Base-by-base conservation (phyloP, 2,888 invertebrate genomes). In the Dryocosmus kuriphilus region DNA sequence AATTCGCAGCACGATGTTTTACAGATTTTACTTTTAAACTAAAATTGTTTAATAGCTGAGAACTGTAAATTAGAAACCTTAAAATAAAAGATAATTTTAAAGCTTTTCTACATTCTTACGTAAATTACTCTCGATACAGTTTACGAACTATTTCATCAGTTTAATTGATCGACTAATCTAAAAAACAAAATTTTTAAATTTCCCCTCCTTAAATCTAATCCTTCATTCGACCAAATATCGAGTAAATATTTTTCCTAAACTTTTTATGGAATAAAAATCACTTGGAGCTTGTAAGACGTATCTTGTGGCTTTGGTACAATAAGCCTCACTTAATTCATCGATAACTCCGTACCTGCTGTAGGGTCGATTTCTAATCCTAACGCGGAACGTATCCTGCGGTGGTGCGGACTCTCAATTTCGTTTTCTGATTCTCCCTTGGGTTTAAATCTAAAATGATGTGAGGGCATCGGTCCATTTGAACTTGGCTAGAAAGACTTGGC, bases 401-500 rank as follows among this genome's bases (percentile, higher is more conserved):
- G 46, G 19, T 27, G 46, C 27, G 19, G 46, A 71, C 51, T 51
- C 51, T 71, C 30, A 30, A 71, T 51, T 71, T 71, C 30, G 46
- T 51, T 51, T 57, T 57, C 8, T 41, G 46, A 41, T 71, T 71
- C 30, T 51, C 30, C 71, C 71, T 71, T 27, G 27, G 51, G 71
- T 51, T 71, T 51, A 30, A 71, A 46, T 41, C 27, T 19, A 41
- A 67, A 46, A 71, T 51, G 46, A 27, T 30, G 51, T 71, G 27
- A 30, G 71, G 71, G 71, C 46, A 80, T 80, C 80, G 81, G 77
- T 67, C 75, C 83, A 74, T 81, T 79, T 79, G 81, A 77, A 73
- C 79, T 79, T 60, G 60, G 76, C 77, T 75, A 22, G 60, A 67
- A 80, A 81, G 80, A 78, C 67, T 75, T 77, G 35, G 51, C 22